Conservation (phyloP, 2,797 vertebrate species). For the Dromococcyx pavoninus region DNA sequence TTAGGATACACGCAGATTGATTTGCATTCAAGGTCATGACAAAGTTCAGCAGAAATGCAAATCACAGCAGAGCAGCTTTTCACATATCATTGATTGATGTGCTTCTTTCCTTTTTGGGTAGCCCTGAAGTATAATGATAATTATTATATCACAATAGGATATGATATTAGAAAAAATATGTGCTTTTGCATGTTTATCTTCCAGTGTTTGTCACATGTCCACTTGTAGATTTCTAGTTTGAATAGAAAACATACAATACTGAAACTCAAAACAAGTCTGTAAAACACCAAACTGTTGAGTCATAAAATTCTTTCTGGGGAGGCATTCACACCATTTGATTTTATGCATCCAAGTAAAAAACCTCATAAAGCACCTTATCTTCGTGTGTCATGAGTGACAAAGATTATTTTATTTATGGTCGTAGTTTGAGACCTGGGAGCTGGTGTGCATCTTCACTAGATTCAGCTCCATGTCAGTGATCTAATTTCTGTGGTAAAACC, state of each 20-base stretch:
- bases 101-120: background rate
- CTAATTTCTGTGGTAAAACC: background rate
- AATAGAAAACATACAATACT: background rate
- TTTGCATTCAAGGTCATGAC: constrained; percentile 44
- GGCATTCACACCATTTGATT: background rate
- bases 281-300: background rate
- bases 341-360: background rate
- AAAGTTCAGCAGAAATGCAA: constrained; percentile 38
- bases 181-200: background rate
- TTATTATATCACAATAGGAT: background rate
- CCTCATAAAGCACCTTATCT: background rate
- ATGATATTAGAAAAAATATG: background rate
- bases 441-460: background rate
- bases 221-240: background rate
- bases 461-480: background rate
- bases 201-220: background rate
- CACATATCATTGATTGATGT: background rate
- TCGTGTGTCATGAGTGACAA: background rate
- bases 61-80: background rate
- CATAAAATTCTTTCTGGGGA: background rate
- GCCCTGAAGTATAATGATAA: background rate
- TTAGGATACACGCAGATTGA: background rate
- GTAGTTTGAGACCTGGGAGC: background rate
- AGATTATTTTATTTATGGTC: background rate
- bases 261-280: background rate